A percentile compares a stretch with the other conserved stretches of the same genome.
Evolutionary conservation across 2,113 vertebrate genomes (phyloP).

Genomic region (Abramis brama): DNA sequence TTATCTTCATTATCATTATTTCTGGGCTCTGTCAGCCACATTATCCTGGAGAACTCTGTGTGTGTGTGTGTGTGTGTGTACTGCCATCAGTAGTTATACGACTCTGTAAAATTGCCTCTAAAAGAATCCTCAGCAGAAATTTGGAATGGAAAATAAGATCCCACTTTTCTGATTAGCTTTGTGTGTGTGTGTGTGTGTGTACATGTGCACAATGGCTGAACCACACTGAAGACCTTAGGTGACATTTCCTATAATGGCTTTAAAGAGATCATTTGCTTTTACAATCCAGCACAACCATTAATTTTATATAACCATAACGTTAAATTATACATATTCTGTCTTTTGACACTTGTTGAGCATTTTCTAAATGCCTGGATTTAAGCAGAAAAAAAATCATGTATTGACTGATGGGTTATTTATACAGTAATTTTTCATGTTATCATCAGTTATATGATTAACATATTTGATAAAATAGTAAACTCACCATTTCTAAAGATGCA

Average conservation of each 20-base stretch:
- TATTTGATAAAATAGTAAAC: not conserved
- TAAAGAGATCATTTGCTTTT: conserved; percentile 19
- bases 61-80: conserved; percentile 13
- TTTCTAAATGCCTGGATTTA: not conserved
- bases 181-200: conserved; percentile 24
- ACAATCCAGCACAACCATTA: conserved; percentile 1
- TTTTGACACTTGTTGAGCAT: not conserved
- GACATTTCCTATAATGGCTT: not conserved
- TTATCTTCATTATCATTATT: conserved; percentile 25
- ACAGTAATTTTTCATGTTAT: not conserved
- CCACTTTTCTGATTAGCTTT: conserved; percentile 12
- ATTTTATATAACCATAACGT: not conserved
- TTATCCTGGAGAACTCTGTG: not conserved
- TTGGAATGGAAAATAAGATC: not conserved
- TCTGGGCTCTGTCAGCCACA: conserved; percentile 20
- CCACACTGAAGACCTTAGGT: not conserved
- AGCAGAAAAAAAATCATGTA: not conserved
- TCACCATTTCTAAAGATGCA: not conserved
- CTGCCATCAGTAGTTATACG: not conserved
- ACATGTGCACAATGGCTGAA: conserved; percentile 28
- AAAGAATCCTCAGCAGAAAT: conserved; percentile 29
- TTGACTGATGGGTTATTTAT: not conserved
- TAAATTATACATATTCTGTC: not conserved
- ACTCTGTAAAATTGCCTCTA: conserved; percentile 2
- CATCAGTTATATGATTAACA: not conserved